These are phyloP conservation scores for Uromys caudimaculatus DNA, from an alignment of 2,797 vertebrate species.

Conservation along the genomic window DNA sequence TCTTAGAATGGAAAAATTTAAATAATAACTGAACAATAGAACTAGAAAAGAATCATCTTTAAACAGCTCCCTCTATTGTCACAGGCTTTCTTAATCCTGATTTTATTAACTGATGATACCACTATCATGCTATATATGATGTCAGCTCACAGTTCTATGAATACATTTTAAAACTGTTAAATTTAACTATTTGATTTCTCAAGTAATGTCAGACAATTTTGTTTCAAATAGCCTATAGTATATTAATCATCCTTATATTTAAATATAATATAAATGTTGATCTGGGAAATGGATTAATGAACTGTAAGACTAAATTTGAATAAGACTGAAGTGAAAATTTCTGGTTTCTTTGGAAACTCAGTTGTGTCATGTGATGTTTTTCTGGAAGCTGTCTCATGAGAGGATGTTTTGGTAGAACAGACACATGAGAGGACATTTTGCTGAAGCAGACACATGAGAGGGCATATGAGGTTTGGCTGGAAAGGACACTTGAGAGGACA, in stretches of 20 bases:
- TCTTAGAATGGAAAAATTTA: background rate
- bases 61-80: background rate
- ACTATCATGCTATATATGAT: background rate
- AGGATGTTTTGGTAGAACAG: background rate
- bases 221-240: background rate
- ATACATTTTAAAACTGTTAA: background rate
- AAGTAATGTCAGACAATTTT: background rate
- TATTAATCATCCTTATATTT: background rate
- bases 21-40: background rate
- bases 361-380: background rate
- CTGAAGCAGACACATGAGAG: too few relatives aligned
- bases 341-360: background rate
- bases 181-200: background rate
- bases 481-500: background rate
- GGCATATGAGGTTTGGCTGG: background rate
- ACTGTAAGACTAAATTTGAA: background rate
- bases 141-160: background rate
- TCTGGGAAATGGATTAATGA: background rate
- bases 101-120: background rate
- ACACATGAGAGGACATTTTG: too few relatives aligned
- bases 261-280: background rate
- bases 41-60: background rate
- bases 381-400: background rate
- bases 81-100: background rate
- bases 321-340: background rate